These are phyloP conservation scores for Limnothrissa miodon DNA, from an alignment of 2,113 vertebrate species.

Conservation along the genomic window DNA sequence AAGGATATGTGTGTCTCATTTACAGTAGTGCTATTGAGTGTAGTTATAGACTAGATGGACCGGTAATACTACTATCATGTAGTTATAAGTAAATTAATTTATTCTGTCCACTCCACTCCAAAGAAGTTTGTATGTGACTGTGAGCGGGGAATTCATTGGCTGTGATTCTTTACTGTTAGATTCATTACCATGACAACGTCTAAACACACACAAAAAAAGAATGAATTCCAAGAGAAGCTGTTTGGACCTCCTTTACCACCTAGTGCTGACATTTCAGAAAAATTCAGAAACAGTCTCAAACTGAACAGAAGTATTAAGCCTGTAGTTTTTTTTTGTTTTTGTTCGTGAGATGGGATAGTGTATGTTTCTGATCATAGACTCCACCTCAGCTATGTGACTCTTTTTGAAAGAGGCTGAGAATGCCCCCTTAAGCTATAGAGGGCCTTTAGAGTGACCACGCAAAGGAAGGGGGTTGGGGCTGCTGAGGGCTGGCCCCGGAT, in stretches of 20 bases:
- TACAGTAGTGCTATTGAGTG: background rate
- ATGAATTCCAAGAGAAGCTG: background rate
- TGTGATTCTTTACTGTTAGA: background rate
- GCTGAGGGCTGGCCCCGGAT: slow-evolving; percentile 67
- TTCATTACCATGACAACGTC: slow-evolving; percentile 23
- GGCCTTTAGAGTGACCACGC: slow-evolving; percentile 47
- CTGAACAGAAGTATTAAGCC: background rate
- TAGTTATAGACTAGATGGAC: background rate
- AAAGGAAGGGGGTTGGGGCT: slow-evolving; percentile 16
- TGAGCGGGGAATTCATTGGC: background rate
- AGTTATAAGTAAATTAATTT: background rate
- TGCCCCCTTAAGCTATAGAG: background rate
- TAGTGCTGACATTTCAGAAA: background rate
- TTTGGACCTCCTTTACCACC: background rate
- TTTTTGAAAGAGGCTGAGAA: slow-evolving; percentile 29
- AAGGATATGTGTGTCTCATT: background rate
- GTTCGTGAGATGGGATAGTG: background rate
- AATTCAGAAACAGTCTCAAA: background rate
- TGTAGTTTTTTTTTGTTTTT: background rate
- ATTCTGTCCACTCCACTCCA: background rate
- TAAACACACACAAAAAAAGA: background rate
- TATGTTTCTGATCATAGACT: slow-evolving; percentile 24
- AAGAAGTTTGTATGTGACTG: background rate
- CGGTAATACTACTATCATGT: too few relatives aligned
- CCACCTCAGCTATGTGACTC: slow-evolving; percentile 16